A percentile compares a stretch with the other conserved stretches of the same genome.
Evolutionary conservation across 2,888 invertebrate species (phyloP).

Genomic region (Herminia tarsipennalis): DNA sequence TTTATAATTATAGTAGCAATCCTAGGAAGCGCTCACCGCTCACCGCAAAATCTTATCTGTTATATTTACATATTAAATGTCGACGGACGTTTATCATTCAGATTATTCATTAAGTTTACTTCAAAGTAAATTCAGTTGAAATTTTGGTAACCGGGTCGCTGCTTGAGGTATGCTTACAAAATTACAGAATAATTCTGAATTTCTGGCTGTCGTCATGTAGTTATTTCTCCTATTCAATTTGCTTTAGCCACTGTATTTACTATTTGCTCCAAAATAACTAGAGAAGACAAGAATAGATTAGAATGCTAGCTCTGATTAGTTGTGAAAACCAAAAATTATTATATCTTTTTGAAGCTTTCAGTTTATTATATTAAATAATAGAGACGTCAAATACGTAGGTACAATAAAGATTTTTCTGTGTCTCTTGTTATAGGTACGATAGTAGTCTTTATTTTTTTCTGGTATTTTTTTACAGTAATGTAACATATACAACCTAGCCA

Average conservation of each 20-base stretch:
- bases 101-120: conserved; percentile 12
- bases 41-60: background rate
- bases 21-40: too few relatives aligned
- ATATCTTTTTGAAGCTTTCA: too few relatives aligned
- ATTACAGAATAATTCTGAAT: conserved; percentile 1
- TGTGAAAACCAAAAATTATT: background rate
- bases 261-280: background rate
- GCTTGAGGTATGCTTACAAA: background rate
- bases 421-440: too few relatives aligned
- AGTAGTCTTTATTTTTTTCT: too few relatives aligned
- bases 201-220: background rate
- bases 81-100: conserved; percentile 8
- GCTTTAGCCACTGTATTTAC: background rate
- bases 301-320: too few relatives aligned
- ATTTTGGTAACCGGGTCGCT: background rate
- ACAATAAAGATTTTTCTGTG: too few relatives aligned
- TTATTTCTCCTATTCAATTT: background rate
- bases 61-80: conserved; percentile 7
- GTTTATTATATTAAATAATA: too few relatives aligned
- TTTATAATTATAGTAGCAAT: too few relatives aligned
- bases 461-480: too few relatives aligned
- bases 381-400: too few relatives aligned
- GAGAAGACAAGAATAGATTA: too few relatives aligned
- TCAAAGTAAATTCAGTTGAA: conserved; percentile 11
- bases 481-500: too few relatives aligned